These are phyloP conservation scores for Caenorhabditis uteleia DNA, from an alignment of 2,888 invertebrate genomes.

Conservation along the genomic window DNA sequence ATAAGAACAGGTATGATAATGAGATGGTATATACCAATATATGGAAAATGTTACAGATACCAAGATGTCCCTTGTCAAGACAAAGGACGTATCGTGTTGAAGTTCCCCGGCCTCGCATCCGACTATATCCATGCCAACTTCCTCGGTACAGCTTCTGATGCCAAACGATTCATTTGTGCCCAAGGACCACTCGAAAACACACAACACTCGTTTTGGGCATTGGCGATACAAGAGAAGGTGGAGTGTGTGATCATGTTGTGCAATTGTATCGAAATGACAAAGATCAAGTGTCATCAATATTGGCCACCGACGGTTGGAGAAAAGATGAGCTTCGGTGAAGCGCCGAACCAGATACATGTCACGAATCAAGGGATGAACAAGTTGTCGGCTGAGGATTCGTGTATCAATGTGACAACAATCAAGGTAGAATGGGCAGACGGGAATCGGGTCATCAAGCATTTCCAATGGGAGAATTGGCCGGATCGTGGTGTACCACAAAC, in stretches of 20 bases:
- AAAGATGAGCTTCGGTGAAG: conserved; percentile 27
- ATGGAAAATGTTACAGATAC: conserved; percentile 14
- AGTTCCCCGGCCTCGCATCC: conserved; percentile 22
- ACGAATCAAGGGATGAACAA: conserved; percentile 11
- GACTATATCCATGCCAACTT: conserved; percentile 59
- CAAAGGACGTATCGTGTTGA: conserved; percentile 41
- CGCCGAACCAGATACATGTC: conserved; percentile 18
- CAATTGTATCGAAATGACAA: conserved; percentile 46
- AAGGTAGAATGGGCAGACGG: conserved; percentile 27
- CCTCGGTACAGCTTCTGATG: conserved; percentile 32
- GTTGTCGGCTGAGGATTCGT: conserved; percentile 17
- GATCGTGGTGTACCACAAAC: conserved; percentile 44
- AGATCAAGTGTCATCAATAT: conserved; percentile 40
- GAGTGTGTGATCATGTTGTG: conserved; percentile 51
- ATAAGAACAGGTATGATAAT: conserved; percentile 34
- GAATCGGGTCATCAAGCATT: conserved; percentile 33
- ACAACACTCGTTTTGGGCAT: conserved; percentile 38
- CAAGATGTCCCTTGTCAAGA: conserved; percentile 54
- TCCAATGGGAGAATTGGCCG: conserved; percentile 56
- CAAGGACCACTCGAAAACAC: conserved; percentile 48
- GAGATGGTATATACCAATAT: conserved; percentile 29
- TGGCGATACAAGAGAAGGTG: conserved; percentile 33
- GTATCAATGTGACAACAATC: conserved; percentile 23
- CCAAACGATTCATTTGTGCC: conserved; percentile 55
- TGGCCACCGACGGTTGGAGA: conserved; percentile 25